phyloP scores from a whole-genome alignment of 2,888 invertebrate species.

The Drosophila formosana region DNA sequence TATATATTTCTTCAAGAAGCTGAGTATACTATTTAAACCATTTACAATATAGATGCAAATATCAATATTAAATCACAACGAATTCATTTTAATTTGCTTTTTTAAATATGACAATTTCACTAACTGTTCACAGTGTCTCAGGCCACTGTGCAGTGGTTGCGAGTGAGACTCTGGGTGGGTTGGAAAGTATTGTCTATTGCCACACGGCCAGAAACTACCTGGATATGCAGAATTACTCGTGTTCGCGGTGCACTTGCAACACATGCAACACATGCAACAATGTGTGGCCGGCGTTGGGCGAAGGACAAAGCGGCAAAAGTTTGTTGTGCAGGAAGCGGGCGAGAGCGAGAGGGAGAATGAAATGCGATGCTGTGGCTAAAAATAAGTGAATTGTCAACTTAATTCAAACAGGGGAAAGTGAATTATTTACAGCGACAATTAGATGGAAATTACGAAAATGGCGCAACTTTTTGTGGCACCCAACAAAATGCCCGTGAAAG shows the following conservation, averaged over 20 bases:
- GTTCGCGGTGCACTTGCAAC: background rate
- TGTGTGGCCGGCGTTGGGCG: background rate
- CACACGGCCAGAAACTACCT: conserved; percentile 7
- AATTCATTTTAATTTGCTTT: too few relatives aligned
- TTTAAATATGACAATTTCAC: background rate
- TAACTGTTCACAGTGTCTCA: background rate
- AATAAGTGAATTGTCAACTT: conserved; percentile 14
- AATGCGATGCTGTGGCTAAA: conserved; percentile 1
- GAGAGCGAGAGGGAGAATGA: background rate
- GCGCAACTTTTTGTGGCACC: conserved; percentile 14
- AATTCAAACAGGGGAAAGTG: background rate
- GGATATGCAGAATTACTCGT: too few relatives aligned
- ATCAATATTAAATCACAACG: too few relatives aligned
- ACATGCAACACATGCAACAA: background rate
- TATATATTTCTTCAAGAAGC: too few relatives aligned
- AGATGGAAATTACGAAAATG: conserved; percentile 18
- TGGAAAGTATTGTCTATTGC: background rate
- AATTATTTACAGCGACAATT: conserved; percentile 35
- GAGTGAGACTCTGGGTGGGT: background rate
- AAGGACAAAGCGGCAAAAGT: background rate
- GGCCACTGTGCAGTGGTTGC: background rate
- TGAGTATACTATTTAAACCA: too few relatives aligned
- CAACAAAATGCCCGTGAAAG: conserved; percentile 4
- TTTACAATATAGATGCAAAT: too few relatives aligned
- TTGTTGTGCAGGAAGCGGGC: background rate